Conservation (phyloP, 30 jellyfish, hydroid and myxozoan species). For the Pseudorhiza aurosa region DNA sequence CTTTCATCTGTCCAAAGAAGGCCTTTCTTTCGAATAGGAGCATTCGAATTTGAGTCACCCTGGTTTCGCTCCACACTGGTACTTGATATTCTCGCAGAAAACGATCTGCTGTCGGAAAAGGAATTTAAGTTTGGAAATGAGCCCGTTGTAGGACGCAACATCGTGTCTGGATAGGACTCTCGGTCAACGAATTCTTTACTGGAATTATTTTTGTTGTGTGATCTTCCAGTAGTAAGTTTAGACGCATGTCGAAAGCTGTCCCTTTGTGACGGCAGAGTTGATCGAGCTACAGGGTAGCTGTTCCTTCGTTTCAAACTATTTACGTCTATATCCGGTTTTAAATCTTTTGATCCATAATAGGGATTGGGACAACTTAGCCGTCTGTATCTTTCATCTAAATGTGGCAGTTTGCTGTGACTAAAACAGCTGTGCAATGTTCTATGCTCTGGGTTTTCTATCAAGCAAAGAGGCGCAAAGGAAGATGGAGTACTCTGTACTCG, state of each 20-base stretch:
- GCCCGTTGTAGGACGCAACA: neutral
- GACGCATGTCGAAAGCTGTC: neutral
- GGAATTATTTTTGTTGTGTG: too few species aligned
- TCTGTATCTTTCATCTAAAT: slow-evolving; percentile 10
- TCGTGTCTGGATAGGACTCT: neutral
- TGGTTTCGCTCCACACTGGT: neutral
- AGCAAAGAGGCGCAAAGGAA: slow-evolving; percentile 46
- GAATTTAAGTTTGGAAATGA: neutral
- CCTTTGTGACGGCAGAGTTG: neutral
- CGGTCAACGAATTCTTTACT: too few species aligned
- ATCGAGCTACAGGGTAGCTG: slow-evolving; percentile 10
- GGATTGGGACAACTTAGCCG: slow-evolving; percentile 41
- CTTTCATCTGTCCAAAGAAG: too few species aligned
- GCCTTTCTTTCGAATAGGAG: too few species aligned
- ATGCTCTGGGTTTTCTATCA: slow-evolving; percentile 25
- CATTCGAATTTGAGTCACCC: too few species aligned
- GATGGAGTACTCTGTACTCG: slow-evolving; percentile 29
- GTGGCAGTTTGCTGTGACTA: slow-evolving; percentile 57
- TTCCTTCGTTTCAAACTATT: slow-evolving; percentile 6
- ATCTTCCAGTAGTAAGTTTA: too few species aligned
- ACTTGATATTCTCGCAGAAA: neutral
- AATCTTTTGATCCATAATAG: neutral
- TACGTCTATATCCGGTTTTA: neutral
- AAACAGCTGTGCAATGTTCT: slow-evolving; percentile 50
- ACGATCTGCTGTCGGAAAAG: neutral